These are phyloP conservation scores for Malurus alboscapulatus DNA, from an alignment of 2,113 vertebrate genomes.

Conservation along the genomic window DNA sequence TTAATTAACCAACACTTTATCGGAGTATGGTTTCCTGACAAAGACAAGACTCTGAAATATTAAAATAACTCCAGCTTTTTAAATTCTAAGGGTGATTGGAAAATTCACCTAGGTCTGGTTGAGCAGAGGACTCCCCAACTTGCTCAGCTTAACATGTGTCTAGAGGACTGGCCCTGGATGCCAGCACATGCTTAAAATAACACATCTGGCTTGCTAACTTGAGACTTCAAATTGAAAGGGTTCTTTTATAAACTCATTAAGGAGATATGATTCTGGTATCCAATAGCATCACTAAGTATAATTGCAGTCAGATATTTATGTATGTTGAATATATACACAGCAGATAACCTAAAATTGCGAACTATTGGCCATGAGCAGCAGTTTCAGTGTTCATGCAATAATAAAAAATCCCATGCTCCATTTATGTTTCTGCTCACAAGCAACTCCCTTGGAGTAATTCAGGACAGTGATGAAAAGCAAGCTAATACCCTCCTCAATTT, in stretches of 20 bases:
- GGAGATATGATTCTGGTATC: neutral
- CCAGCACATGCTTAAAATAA: neutral
- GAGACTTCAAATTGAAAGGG: neutral
- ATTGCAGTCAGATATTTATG: neutral
- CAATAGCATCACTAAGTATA: neutral
- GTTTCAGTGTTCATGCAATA: neutral
- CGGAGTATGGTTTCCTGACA: neutral
- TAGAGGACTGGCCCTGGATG: neutral
- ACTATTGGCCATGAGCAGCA: neutral
- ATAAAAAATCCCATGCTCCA: neutral
- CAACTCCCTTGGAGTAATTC: neutral
- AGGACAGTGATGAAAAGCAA: neutral
- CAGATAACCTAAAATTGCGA: neutral
- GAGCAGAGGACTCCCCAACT: neutral
- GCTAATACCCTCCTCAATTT: neutral
- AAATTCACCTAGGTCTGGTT: neutral
- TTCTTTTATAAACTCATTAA: neutral
- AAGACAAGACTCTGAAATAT: neutral
- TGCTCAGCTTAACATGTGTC: neutral
- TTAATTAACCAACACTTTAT: neutral
- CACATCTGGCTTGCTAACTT: neutral
- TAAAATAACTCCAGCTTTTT: neutral
- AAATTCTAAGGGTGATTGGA: neutral
- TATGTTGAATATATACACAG: neutral
- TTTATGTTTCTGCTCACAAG: neutral